A percentile compares a stretch with the other conserved stretches of the same genome.
Evolutionary conservation across 2,113 vertebrate species (phyloP).

Genomic region (Poicephalus gulielmi): DNA sequence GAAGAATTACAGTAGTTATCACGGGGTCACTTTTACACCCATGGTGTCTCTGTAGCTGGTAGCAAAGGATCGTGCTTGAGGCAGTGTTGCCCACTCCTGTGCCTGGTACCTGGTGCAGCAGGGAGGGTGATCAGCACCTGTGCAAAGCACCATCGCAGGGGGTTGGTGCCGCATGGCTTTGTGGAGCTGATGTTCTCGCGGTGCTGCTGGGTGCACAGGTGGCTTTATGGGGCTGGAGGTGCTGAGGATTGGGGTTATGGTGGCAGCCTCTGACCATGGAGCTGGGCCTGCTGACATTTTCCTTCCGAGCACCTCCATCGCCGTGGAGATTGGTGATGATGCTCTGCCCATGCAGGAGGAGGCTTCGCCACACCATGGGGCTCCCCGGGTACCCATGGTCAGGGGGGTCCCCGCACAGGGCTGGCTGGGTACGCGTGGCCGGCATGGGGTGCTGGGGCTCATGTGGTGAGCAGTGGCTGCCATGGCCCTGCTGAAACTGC

Average conservation of each 20-base stretch:
- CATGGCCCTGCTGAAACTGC: neutral
- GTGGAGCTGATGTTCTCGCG: neutral
- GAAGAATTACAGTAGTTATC: neutral
- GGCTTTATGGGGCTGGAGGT: neutral
- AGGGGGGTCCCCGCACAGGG: neutral
- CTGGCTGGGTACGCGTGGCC: accelerated
- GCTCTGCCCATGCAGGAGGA: neutral
- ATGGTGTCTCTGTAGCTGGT: neutral
- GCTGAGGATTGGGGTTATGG: neutral
- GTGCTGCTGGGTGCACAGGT: neutral
- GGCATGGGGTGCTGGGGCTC: neutral
- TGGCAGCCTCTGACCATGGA: accelerated
- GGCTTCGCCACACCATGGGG: accelerated
- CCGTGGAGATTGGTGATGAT: neutral
- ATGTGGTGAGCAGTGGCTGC: neutral
- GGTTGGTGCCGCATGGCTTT: neutral
- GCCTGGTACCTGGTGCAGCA: neutral
- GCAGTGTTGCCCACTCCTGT: accelerated
- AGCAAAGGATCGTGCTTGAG: neutral
- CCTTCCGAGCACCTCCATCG: neutral
- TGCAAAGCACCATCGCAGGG: accelerated
- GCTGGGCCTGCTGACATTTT: neutral
- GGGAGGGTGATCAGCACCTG: neutral
- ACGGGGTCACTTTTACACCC: neutral
- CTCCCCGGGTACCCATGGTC: accelerated